Evolutionary conservation across 2,113 vertebrate species (phyloP).

Genomic region (Phalacrocorax carbo): DNA sequence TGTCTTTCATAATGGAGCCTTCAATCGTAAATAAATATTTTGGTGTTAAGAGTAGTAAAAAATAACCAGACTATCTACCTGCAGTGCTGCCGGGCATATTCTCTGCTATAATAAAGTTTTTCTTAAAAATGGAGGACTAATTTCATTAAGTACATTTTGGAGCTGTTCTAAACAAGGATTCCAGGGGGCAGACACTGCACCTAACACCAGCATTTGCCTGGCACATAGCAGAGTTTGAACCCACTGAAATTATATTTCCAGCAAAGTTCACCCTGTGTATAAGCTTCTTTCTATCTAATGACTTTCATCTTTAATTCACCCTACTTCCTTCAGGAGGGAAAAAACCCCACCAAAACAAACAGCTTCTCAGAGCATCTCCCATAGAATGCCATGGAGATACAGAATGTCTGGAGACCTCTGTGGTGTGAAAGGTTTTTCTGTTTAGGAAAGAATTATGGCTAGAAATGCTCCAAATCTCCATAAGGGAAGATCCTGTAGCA

Average conservation of each 20-base stretch:
- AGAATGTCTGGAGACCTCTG: not conserved
- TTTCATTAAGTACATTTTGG: not conserved
- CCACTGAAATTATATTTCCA: not conserved
- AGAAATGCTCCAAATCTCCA: not conserved
- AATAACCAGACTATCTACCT: not conserved
- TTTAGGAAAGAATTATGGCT: not conserved
- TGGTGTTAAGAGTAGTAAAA: not conserved
- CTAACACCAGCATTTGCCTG: not conserved
- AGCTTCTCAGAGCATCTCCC: not conserved
- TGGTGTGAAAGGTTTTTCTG: not conserved
- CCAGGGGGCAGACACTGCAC: not conserved
- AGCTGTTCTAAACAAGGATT: not conserved
- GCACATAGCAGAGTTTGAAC: not conserved
- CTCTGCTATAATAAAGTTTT: not conserved
- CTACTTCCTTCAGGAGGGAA: not conserved
- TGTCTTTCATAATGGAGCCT: not conserved
- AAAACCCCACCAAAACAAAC: accelerated
- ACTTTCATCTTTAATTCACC: not conserved
- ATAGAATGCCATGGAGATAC: not conserved
- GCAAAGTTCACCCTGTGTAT: not conserved
- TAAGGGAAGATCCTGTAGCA: not conserved
- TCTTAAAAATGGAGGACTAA: not conserved
- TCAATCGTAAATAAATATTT: not conserved
- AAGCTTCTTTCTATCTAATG: not conserved
- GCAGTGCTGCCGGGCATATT: not conserved